These are phyloP conservation scores for Drosophila nannoptera DNA, from an alignment of 1,140 invertebrate genomes.

Conservation along the genomic window DNA sequence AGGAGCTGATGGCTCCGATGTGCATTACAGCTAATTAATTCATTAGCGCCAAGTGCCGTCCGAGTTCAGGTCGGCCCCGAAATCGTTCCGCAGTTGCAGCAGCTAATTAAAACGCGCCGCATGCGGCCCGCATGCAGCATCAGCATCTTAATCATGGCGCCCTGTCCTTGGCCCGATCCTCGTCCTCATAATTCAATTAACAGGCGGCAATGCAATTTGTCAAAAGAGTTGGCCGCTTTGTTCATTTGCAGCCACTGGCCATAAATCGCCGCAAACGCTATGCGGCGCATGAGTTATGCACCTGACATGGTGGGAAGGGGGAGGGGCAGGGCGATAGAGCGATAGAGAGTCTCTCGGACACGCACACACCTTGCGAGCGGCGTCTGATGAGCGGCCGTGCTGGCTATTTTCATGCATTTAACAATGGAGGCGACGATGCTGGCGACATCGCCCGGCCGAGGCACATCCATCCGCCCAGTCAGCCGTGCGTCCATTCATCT, in stretches of 20 bases:
- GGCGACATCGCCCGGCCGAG: constrained; percentile 20
- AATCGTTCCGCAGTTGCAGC: not conserved
- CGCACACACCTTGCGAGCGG: constrained; percentile 5
- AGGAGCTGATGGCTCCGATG: constrained; percentile 14
- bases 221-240: constrained; percentile 54
- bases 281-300: constrained; percentile 67
- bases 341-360: not conserved
- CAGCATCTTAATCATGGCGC: constrained; percentile 14
- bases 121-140: constrained; percentile 18
- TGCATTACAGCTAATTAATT: constrained; percentile 61
- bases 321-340: constrained; percentile 1
- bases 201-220: constrained; percentile 68
- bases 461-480: constrained; percentile 19
- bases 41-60: constrained; percentile 34
- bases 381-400: constrained; percentile 47
- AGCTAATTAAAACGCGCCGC: constrained; percentile 55
- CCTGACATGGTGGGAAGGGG: constrained; percentile 31
- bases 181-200: constrained; percentile 62
- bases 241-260: constrained; percentile 69
- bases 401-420: constrained; percentile 74
- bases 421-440: constrained; percentile 53
- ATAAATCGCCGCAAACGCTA: constrained; percentile 60
- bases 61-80: not conserved
- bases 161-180: not conserved
- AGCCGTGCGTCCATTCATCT: constrained; percentile 26